Base-by-base conservation (phyloP, 2,888 invertebrate genomes). In the Xanthostigma xanthostigma region DNA sequence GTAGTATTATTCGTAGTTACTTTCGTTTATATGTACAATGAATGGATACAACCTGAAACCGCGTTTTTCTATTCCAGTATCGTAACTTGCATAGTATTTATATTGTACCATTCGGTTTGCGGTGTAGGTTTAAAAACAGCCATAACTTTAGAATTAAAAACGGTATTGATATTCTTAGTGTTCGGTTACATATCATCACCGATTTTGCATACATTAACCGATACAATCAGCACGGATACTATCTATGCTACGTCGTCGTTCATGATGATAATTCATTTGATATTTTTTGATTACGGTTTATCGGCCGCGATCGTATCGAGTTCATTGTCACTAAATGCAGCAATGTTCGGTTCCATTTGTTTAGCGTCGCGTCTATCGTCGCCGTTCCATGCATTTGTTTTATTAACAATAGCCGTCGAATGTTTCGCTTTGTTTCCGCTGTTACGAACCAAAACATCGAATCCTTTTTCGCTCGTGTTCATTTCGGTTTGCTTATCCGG, bases 181-280 rank as follows among this genome's bases (percentile, higher is more conserved):
- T 84, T 94, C 61, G 92, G 93, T 1, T 92, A 88, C 60, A 74
- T 92, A 47, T 73, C 95, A 50, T 92, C 95, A 0, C 97, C 96
- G 0, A 78, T 96, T 13, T 67, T 95, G 36, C 90, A 95, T 64
- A 96, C 94, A 0, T 71, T 98, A 45, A 97, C 98, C 0, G 91
- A 93, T 62, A 93, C 95, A 0, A 89, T 98, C 2, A 94, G 94
- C 61, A 96, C 96, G 0, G 96, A 98, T 62, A 95, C 97, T 0
- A 95, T 98, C 60, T 95, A 93, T 61, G 90, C 93, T 2, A 90
- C 87, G 77, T 81, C 95, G 0, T 81, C 86, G 14, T 73, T 89
- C 11, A 89, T 94, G 80, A 79, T 96, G 71, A 60, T 88, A 0
- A 67, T 88, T 1, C 95, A 97, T 71, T 71, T 97, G 51, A 76